A percentile compares a stretch with the other conserved stretches of the same genome.
Conservation (phyloP, 1,140 invertebrate species). For the Diachasmimorpha longicaudata region DNA sequence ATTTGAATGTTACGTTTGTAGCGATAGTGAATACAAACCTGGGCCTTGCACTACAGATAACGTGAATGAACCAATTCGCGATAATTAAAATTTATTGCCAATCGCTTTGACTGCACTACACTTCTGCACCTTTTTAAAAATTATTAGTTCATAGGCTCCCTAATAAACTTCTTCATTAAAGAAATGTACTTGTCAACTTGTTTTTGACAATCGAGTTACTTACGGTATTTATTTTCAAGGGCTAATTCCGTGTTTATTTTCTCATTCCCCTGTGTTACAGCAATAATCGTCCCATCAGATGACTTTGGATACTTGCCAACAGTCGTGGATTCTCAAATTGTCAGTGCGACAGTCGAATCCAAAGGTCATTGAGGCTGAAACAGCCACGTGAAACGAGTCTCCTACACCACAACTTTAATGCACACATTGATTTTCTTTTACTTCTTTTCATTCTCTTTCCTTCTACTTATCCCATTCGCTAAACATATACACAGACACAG, state of each 20-base stretch:
- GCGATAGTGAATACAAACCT: no score
- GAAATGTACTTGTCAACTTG: not conserved
- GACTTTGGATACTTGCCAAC: not conserved
- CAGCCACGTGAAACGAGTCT: not conserved
- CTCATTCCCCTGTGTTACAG: not conserved
- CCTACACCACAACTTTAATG: not conserved
- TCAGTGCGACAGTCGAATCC: not conserved
- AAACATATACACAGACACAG: not conserved
- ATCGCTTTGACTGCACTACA: no score
- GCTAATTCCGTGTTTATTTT: not conserved
- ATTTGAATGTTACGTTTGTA: no score
- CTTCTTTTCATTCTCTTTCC: not conserved
- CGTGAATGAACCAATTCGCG: no score
- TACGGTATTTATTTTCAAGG: not conserved
- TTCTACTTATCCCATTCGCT: not conserved
- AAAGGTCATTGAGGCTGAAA: not conserved
- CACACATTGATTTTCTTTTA: not conserved
- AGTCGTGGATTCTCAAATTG: not conserved
- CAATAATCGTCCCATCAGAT: not conserved
- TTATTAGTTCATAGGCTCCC: no score
- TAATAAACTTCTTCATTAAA: no score
- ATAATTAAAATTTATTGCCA: no score
- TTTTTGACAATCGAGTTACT: not conserved
- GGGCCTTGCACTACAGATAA: no score
- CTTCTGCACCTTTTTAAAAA: no score